Evolutionary conservation across 2,113 vertebrate genomes (phyloP).

Genomic region (Apteryx mantelli): DNA sequence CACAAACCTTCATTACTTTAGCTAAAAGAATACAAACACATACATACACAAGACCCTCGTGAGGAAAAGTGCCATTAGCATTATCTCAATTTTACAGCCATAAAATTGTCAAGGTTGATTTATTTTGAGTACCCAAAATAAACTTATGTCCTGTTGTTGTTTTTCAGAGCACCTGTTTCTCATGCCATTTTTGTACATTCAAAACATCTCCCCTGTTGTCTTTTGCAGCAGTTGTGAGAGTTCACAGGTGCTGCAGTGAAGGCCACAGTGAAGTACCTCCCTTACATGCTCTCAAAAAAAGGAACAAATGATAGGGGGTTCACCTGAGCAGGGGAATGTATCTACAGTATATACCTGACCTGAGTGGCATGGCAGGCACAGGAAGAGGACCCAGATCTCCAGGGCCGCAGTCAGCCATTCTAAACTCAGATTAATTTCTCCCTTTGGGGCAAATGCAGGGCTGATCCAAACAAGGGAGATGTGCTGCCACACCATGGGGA

Average conservation of each 20-base stretch:
- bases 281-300: neutral
- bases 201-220: neutral
- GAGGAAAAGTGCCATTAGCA: neutral
- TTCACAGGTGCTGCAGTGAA: neutral
- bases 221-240: neutral
- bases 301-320: neutral
- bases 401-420: neutral
- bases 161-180: neutral
- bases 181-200: neutral
- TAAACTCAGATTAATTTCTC: neutral
- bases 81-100: neutral
- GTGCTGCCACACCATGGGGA: neutral
- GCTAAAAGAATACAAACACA: neutral
- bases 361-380: neutral
- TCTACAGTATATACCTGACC: neutral
- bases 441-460: neutral
- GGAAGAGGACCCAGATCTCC: neutral
- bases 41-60: rapidly evolving
- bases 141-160: rapidly evolving
- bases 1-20: neutral
- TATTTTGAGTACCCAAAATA: neutral
- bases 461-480: neutral
- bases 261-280: neutral
- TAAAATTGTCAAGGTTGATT: neutral
- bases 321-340: neutral